These are phyloP conservation scores for Drosophila mojavensis DNA, from an alignment of 1,140 invertebrate species.

Conservation along the genomic window DNA sequence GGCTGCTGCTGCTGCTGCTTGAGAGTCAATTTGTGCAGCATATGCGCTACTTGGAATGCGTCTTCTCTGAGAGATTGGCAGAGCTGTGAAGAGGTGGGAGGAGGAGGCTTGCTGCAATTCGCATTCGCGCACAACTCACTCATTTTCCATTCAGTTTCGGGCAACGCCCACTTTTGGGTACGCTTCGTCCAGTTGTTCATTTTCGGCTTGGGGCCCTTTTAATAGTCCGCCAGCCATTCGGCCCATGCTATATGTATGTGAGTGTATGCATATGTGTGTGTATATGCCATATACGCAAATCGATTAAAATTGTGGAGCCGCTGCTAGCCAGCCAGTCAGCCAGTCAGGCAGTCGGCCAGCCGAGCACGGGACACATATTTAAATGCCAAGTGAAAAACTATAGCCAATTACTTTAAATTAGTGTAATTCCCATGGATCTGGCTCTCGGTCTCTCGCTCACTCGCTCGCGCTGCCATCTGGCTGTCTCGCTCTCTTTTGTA, in stretches of 20 bases:
- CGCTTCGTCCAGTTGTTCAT: constrained; percentile 65
- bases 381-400: constrained; percentile 82
- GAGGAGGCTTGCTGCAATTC: constrained; percentile 30
- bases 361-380: constrained; percentile 61
- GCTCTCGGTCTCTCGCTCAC: neutral
- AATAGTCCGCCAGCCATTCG: constrained; percentile 74
- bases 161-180: constrained; percentile 81
- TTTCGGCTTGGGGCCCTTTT: constrained; percentile 73
- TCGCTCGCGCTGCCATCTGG: neutral
- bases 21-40: constrained; percentile 58
- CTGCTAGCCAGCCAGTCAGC: neutral
- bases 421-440: constrained; percentile 81
- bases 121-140: constrained; percentile 66
- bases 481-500: neutral
- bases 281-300: constrained; percentile 70
- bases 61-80: constrained; percentile 4
- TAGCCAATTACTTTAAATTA: constrained; percentile 84
- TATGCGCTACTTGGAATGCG: constrained; percentile 81
- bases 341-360: neutral
- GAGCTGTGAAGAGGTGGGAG: neutral
- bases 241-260: constrained; percentile 56
- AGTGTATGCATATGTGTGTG: neutral
- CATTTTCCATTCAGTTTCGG: constrained; percentile 83
- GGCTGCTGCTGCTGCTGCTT: neutral
- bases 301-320: constrained; percentile 76